Base-by-base conservation (phyloP, 2,113 vertebrate species). In the Nothobranchius kuhntae region DNA sequence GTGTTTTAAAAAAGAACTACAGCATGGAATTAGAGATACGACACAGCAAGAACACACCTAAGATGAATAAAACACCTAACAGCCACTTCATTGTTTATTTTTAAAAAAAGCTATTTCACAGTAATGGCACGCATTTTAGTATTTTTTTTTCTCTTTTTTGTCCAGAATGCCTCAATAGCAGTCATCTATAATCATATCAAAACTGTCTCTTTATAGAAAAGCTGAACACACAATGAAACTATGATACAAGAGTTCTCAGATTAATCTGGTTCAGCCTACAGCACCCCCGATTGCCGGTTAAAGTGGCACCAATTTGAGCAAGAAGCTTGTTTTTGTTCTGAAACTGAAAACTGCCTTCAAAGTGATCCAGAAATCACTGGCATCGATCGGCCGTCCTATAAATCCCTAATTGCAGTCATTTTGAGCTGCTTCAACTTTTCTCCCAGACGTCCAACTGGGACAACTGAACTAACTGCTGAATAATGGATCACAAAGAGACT, bases 341-440 rank as follows among this genome's bases (percentile, higher is more conserved):
- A 53, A 48, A 36, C 60, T 1, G 0, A 21, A 12, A 15, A 9
- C 17, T 52, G 21, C 17, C 44, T 60, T 1, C 6, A 12, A 14
- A 58, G 42, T 72, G 15, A 60, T 51, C 3, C 45, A 52, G 57
- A 63, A 77, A 69, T 53, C 51, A 55, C 53, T 55, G 24, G 35
- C 54, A 78, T 56, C 36, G 67, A 74, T 68, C 67, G 13, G n/a
- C 26, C 0, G 7, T 53, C 44, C 62, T 53, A 59, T 52, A 48
- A 59, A 30, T 2, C 7, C 13, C 12, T 42, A 45, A 48, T 53
- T 55, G 44, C 50, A 46, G 54, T 56, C 26, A 66, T 63, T 53
- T 30, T 26, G 1, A 60, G 47, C 21, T 56, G 58, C 51, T 46
- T 55, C 45, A 26, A 46, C 38, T 40, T 40, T 15, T 11, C 48